Percentiles rank a stretch among this genome's conserved stretches.
Conservation (phyloP, 2,113 vertebrate genomes). For the Rallus limicola region DNA sequence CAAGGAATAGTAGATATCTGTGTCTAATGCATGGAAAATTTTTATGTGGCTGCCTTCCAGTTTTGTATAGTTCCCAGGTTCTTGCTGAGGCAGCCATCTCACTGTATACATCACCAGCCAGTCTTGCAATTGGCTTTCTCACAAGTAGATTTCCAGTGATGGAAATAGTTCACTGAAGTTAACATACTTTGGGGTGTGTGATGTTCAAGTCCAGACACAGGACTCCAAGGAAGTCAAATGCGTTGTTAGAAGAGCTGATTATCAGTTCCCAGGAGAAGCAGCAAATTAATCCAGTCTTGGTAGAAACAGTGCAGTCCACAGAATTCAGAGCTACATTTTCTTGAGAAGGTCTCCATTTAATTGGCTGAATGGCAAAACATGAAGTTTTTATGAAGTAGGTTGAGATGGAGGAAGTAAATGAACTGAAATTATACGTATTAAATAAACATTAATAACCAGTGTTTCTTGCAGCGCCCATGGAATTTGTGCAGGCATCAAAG, state of each 20-base stretch:
- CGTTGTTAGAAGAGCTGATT: neutral
- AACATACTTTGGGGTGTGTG: neutral
- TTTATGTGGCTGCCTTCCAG: neutral
- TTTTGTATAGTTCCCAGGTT: neutral
- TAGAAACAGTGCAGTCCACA: neutral
- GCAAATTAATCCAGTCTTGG: neutral
- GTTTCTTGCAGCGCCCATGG: neutral
- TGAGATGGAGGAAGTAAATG: neutral
- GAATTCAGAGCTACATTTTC: neutral
- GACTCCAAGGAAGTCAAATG: neutral
- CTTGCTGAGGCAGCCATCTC: neutral
- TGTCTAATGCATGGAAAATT: neutral
- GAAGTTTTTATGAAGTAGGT: neutral
- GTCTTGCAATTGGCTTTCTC: neutral
- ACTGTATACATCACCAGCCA: neutral
- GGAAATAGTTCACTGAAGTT: neutral
- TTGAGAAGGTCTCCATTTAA: neutral
- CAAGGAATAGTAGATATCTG: neutral
- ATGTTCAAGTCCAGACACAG: neutral
- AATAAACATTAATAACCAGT: neutral
- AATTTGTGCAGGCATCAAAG: neutral
- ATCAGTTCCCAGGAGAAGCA: neutral
- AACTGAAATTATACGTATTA: slow-evolving; percentile 10
- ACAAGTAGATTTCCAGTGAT: neutral
- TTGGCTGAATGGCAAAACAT: neutral